Percentiles rank a stretch among this genome's conserved stretches.
These are phyloP conservation scores for Helicoverpa assulta DNA, from an alignment of 2,888 invertebrate species.

Conservation along the genomic window DNA sequence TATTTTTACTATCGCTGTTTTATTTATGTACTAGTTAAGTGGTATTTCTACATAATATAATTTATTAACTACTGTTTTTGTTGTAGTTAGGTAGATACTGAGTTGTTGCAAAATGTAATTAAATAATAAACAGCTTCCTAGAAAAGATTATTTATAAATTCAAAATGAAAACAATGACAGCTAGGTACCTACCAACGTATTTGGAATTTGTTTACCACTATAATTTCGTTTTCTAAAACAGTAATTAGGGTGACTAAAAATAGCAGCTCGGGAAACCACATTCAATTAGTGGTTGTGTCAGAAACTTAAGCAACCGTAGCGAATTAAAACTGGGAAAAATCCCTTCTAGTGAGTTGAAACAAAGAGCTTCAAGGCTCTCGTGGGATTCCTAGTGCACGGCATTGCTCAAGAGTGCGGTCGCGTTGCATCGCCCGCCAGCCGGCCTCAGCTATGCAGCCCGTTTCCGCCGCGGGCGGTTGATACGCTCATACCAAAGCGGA, in stretches of 20 bases:
- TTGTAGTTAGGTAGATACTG: background rate
- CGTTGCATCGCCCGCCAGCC: conserved; percentile 66
- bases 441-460: conserved; percentile 70
- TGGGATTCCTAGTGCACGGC: conserved; percentile 72
- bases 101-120: too few species aligned
- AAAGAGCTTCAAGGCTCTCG: conserved; percentile 81
- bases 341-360: conserved; percentile 75
- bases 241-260: conserved; percentile 60
- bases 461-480: conserved; percentile 72
- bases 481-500: conserved; percentile 55
- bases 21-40: background rate
- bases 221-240: conserved; percentile 42
- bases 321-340: conserved; percentile 71
- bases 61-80: background rate
- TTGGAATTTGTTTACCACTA: conserved; percentile 34
- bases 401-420: conserved; percentile 80
- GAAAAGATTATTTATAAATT: conserved; percentile 6
- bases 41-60: too few species aligned
- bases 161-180: conserved; percentile 35
- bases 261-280: conserved; percentile 70
- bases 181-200: background rate
- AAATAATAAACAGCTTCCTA: conserved; percentile 7
- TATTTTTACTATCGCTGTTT: conserved; percentile 3
- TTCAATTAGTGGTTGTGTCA: conserved; percentile 73
- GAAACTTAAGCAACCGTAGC: conserved; percentile 65